These are phyloP conservation scores for Picathartes gymnocephalus DNA, from an alignment of 2,113 vertebrate species.

Conservation along the genomic window DNA sequence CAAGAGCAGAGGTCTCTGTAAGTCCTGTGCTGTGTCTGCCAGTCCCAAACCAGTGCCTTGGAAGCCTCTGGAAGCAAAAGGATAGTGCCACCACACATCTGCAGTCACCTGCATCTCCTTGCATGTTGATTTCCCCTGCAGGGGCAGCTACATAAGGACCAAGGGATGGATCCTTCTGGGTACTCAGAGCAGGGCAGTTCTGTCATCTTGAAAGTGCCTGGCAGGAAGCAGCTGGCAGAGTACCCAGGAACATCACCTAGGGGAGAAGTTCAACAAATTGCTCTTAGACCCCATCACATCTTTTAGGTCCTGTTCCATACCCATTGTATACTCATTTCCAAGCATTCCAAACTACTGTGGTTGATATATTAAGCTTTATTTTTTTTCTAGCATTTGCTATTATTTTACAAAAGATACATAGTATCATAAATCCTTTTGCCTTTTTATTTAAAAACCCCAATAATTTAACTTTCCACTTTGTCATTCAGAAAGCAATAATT, in stretches of 20 bases:
- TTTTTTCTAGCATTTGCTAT: background rate
- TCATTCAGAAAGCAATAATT: background rate
- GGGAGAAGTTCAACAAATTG: background rate
- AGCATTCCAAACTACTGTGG: background rate
- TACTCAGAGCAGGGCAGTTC: background rate
- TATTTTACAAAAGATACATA: background rate
- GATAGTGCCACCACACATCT: accelerated
- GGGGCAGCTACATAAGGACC: background rate
- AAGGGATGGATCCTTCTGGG: background rate
- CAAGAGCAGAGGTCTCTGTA: background rate
- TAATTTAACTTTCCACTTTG: background rate
- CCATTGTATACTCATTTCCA: background rate
- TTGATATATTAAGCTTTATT: background rate
- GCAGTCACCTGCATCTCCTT: background rate
- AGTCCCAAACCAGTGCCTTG: background rate
- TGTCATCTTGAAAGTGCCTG: background rate
- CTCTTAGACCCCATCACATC: background rate
- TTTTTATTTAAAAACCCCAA: background rate
- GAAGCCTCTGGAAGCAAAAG: background rate
- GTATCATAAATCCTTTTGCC: background rate
- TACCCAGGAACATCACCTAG: background rate
- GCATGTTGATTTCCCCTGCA: accelerated
- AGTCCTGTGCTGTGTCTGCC: background rate
- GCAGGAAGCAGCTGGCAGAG: background rate
- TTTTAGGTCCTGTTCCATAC: background rate